Conservation (phyloP, 2,113 vertebrate genomes). For the Papio anubis region DNA sequence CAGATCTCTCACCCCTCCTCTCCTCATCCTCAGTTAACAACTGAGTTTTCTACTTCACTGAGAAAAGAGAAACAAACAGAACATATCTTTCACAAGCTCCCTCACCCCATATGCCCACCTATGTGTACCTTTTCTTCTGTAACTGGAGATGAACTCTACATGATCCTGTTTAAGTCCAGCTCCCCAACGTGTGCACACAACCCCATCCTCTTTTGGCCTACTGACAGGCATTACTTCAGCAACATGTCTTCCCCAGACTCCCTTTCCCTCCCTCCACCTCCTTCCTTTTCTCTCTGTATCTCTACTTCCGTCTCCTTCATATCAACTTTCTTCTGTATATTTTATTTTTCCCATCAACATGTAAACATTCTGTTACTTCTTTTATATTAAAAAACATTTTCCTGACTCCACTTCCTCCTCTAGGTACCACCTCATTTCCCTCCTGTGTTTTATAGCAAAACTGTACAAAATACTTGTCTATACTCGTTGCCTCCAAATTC, state of each 20-base stretch:
- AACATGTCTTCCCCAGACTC: not conserved
- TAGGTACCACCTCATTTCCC: not conserved
- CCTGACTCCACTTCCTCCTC: not conserved
- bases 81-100: not conserved
- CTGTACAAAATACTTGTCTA: not conserved
- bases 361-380: not conserved
- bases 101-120: not conserved
- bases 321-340: not conserved
- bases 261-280: not conserved
- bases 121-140: not conserved
- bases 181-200: not conserved
- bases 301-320: not conserved
- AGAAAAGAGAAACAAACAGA: constrained; percentile 18
- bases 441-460: not conserved
- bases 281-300: not conserved
- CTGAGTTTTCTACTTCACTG: not conserved
- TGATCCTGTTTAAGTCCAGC: not conserved
- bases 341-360: not conserved
- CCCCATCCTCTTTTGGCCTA: not conserved
- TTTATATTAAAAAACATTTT: not conserved
- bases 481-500: not conserved
- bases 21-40: not conserved
- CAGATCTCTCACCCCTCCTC: not conserved
- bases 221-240: not conserved
- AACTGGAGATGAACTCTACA: not conserved